phyloP scores from a whole-genome alignment of 2,888 invertebrate genomes.

The Orchesellides sinensis region DNA sequence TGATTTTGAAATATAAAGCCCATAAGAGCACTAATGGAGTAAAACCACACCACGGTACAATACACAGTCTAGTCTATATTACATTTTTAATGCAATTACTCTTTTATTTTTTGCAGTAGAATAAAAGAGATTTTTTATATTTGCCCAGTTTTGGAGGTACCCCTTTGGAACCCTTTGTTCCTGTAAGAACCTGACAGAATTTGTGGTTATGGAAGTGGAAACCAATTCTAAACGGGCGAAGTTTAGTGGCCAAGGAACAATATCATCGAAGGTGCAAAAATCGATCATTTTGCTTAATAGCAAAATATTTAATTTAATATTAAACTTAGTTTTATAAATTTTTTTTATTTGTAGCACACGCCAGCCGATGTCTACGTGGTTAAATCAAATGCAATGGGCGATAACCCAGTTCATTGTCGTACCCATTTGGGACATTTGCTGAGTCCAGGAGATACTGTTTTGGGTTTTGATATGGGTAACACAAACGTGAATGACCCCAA shows the following conservation, averaged over 20 bases:
- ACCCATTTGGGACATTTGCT: slow-evolving; percentile 97
- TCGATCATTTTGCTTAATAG: too few relatives aligned
- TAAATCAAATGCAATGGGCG: slow-evolving; percentile 90
- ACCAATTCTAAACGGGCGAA: slow-evolving; percentile 85
- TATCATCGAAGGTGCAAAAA: slow-evolving; percentile 76
- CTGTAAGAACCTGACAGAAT: slow-evolving; percentile 93
- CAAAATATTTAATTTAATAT: too few relatives aligned
- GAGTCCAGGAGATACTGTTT: slow-evolving; percentile 93
- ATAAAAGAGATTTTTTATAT: background rate
- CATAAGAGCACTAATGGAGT: slow-evolving; percentile 94
- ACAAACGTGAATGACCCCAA: slow-evolving; percentile 94
- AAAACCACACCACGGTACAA: slow-evolving; percentile 86
- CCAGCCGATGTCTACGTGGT: slow-evolving; percentile 97
- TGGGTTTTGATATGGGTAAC: slow-evolving; percentile 93
- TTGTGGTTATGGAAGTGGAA: slow-evolving; percentile 96
- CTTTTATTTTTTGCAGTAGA: background rate
- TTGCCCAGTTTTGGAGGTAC: slow-evolving; percentile 87
- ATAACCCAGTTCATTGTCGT: slow-evolving; percentile 86
- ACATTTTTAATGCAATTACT: slow-evolving; percentile 7
- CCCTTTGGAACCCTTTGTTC: slow-evolving; percentile 93
- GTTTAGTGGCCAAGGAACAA: slow-evolving; percentile 92
- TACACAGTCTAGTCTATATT: too few relatives aligned
- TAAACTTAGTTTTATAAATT: too few relatives aligned
- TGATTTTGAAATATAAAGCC: slow-evolving; percentile 96
- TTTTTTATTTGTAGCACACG: slow-evolving; percentile 81